Base-by-base conservation (phyloP, 53 echinoderm and acorn worm species). In the Antedon mediterranea region DNA sequence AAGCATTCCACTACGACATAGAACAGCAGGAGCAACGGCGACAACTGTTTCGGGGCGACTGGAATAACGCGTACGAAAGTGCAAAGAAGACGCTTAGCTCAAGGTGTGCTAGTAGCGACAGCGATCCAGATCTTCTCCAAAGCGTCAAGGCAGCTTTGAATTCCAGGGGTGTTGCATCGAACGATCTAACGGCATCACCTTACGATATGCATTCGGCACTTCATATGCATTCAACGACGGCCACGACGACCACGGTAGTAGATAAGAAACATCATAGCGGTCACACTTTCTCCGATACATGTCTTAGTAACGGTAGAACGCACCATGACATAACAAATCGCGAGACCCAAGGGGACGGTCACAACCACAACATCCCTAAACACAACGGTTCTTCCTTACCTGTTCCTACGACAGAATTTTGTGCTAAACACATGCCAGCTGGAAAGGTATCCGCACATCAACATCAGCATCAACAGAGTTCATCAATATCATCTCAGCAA, bases 1-100 rank as follows among this genome's bases (percentile, higher is more conserved):
- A 82, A 80, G 78, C 82, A 32, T 44, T 79, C 29, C 82, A 32
- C 83, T 79, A 74, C 78, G 80, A 78, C 84, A 74, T 79, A 82
- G 71, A 42, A 31, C 32, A 71, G 79, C 89, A 90, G 80, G 75
- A 74, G 34, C 76, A 14, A 31, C 85, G 30, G 34, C 82, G 72
- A 73, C 72, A 33, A 30, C 85, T 82, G 32, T 74, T 85, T 28
- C 89, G 89, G 37, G 86, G 92, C 26, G 88, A 91, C 75, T 90
- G 92, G 92, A 92, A 89, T 81, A 89, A 85, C 70, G 90, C 92
- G 41, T 92, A 93, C 43, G 98, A 98, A 85, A 98, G 82, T 78
- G 92, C 92, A 57, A 98, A 98, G 86, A 98, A 90, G 90, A 86
- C 84, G 33, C 90, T 98, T 20, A 83, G 85, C 81, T 82, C 94